Conservation (phyloP, 2,888 invertebrate genomes). For the Myopa testacea region DNA sequence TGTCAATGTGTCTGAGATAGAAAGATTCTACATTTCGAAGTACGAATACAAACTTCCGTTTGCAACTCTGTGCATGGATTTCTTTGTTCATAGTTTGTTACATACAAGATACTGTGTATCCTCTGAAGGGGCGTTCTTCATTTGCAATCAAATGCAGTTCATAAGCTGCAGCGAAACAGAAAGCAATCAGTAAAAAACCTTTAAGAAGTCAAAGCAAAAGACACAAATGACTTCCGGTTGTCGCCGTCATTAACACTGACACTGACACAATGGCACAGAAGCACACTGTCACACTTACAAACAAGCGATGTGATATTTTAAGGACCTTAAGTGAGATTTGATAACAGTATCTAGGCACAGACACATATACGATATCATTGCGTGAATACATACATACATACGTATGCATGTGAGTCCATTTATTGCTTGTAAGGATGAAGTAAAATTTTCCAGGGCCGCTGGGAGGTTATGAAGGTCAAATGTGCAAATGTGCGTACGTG, state of each 20-base stretch:
- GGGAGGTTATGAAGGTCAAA: background rate
- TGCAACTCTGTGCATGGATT: too few relatives aligned
- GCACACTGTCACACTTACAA: background rate
- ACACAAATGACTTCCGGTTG: constrained; percentile 31
- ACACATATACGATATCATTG: background rate
- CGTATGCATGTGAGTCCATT: too few relatives aligned
- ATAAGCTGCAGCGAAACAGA: too few relatives aligned
- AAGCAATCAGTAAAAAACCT: background rate
- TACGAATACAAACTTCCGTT: too few relatives aligned
- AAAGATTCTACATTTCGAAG: too few relatives aligned
- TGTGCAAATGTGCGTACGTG: background rate
- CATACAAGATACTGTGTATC: too few relatives aligned
- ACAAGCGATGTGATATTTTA: background rate
- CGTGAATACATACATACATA: background rate
- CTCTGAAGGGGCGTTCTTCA: too few relatives aligned
- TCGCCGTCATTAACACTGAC: constrained; percentile 34
- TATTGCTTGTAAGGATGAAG: background rate
- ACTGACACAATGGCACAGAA: constrained; percentile 25
- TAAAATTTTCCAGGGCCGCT: background rate
- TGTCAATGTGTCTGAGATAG: too few relatives aligned
- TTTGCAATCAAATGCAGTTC: too few relatives aligned
- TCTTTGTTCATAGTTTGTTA: too few relatives aligned
- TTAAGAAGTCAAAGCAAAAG: constrained; percentile 22
- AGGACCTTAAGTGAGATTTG: background rate
- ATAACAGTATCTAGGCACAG: background rate